Evolutionary conservation across 1,140 invertebrate species (phyloP), one percentile per base, ranked within the genome.

Genomic region (Zaprionus vittiger): DNA sequence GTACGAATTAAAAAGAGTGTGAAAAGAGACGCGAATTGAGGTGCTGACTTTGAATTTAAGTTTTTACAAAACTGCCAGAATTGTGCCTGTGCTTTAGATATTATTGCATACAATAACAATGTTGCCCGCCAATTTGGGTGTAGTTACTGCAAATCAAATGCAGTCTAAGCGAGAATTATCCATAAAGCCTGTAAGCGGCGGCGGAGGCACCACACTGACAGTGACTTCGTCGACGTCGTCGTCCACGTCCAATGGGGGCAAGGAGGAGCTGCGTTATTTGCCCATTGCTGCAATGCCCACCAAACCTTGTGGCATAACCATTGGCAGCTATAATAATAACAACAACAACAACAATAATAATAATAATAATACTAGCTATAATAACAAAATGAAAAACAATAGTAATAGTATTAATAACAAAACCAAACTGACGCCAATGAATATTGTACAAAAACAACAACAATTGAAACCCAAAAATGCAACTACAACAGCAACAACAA

Each of bases 1-100:
- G 83, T 87, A 78, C 74, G 69, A 87, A 89, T 67, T 64, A 41
- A 54, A 11, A 89, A 83, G 70, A 79, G 82, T 70, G 60, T 69
- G 17, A 68, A 69, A 77, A 63, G 37, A 67, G 83, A 83, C 80
- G 77, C 80, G 57, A 59, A 63, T 62, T 37, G 47, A 77, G 70
- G 44, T 61, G 60, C 38, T 61, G 61, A 64, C 68, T 77, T 68
- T 66, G 24, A 62, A 60, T 24, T n/a, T 6, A 57, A 64, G 14
- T 17, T 38, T 34, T n/a, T 12, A 34, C 2, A 52, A 62, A 71
- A 66, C 52, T 71, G 62, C 24, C 49, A 28, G 28, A 37, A 28
- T 15, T 12, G 64, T 55, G 56, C 15, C 41, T 49, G 52, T 47
- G 61, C 17, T 55, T 7, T 15, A 52, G 22, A 47, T 0, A 38